Base-by-base conservation (phyloP, 2,113 vertebrate species). In the Clarias batrachus region DNA sequence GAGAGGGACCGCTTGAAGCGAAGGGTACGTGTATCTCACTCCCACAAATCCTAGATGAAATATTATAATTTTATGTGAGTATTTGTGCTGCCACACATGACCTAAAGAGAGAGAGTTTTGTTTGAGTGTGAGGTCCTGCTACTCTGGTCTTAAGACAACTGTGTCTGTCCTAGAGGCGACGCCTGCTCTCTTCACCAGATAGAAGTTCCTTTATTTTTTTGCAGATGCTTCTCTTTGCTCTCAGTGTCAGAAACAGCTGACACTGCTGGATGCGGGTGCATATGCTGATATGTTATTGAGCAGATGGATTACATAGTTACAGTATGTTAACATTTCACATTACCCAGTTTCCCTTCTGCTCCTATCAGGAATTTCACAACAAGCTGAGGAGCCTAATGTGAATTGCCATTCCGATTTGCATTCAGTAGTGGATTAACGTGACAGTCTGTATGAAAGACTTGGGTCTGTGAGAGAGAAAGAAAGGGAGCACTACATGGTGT, bases 1-100 rank as follows among this genome's bases (percentile, higher is more conserved):
- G 97, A 97, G 92, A 93, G 97, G 60, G 96, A 97, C 56, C 94
- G 96, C 52, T 95, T 97, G 91, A 97, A 98, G 94, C 96, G 95
- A 87, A 95, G 97, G 94, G 96, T 96, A 74, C 86, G 95, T 37
- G 70, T 59, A 5, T 41, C 13, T 59, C 10, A 16, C 62, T 37
- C 12, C 25, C 23, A 56, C 41, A 76, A 52, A 52, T 76, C 52
- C 41, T 48, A 76, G 11, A n/a, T 52, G 48, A 52, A 21, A 54
- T 52, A 76, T n/a, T 52, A 54, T 52, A 54, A 10, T 30, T 54
- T 52, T 41, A 8, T 57, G 9, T 54, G 27, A 11, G 11, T 70
- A 17, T 56, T 12, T 52, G 23, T 16, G 16, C 33, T 23, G 19
- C 13, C 27, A 25, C 54, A 37, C 12, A 19, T 3, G 37, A 3